phyloP scores from a whole-genome alignment of 2,113 vertebrate genomes.

The Chamaea fasciata region DNA sequence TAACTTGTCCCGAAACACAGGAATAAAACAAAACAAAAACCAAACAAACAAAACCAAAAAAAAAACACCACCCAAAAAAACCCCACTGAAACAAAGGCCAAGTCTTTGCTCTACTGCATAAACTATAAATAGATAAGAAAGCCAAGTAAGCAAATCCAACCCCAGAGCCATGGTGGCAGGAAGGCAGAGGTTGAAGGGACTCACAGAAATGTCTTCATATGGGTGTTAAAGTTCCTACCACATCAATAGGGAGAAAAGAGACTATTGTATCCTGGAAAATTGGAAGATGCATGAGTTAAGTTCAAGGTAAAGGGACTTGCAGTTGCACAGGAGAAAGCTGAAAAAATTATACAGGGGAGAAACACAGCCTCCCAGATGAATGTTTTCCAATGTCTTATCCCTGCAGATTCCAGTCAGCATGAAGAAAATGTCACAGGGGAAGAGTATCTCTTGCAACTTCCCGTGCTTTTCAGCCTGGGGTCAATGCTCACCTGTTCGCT shows the following conservation, averaged over 20 bases:
- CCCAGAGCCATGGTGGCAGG: not conserved
- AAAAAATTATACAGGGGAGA: not conserved
- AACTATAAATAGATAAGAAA: not conserved
- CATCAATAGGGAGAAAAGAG: not conserved
- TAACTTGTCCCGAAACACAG: not conserved
- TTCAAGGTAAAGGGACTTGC: not conserved
- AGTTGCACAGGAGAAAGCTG: not conserved
- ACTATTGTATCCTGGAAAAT: not conserved
- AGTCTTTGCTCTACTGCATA: not conserved
- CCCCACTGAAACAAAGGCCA: not conserved
- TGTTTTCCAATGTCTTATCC: not conserved
- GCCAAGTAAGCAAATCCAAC: not conserved
- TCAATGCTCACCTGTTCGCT: accelerated
- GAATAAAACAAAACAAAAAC: not conserved
- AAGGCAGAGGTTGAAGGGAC: not conserved
- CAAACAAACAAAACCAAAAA: not conserved
- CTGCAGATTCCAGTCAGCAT: not conserved
- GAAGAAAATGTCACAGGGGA: not conserved
- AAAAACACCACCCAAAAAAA: not conserved
- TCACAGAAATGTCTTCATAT: not conserved
- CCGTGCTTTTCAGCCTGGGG: not conserved
- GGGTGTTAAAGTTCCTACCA: not conserved
- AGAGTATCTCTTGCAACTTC: not conserved
- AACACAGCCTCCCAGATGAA: not conserved
- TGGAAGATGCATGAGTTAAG: not conserved